Evolutionary conservation across 2,888 invertebrate species (phyloP), one percentile per base, ranked within the genome.

Genomic region (Dynastes grantii): DNA sequence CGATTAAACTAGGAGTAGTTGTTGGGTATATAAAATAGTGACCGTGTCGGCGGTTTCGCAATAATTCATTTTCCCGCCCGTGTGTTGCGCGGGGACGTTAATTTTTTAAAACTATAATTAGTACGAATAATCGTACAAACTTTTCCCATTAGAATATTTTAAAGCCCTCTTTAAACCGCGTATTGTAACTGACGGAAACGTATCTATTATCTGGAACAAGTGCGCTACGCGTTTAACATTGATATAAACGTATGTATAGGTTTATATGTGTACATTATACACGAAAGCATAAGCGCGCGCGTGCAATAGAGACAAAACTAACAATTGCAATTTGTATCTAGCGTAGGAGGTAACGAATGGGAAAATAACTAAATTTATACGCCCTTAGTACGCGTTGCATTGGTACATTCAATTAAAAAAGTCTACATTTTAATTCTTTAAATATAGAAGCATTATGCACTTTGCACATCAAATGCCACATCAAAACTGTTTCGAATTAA

Each of bases 61-160:
- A 45, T 73, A 58, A 73, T 58, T 73, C 73, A 73, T 73, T 73
- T 73, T 58, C n/a, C 45, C 8, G 3, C 22, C 55, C 51, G 13
- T 37, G 32, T 37, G 1, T 22, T 11, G 29, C 49, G 68, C 65
- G 40, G 65, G 51, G 40, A 49, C 2, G 27, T 51, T 68, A 73
- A 16, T 73, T 58, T 73, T 73, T 37, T 61, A 16, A 45, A 73
- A 73, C 73, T 73, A 73, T 58, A 58, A 73, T 73, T 58, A 73
- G 58, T 53, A 70, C 70, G 53, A 32, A 37, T 70, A 70, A 70
- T 70, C 53, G 68, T 29, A 71, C 71, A 71, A 55, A 71, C n/a
- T 71, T 71, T 71, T 71, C 37, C 58, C 73, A 73, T 73, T 73
- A 73, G 40, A 73, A 73, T 58, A 73, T 58, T 73, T 73, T 58